phyloP scores from a whole-genome alignment of 2,113 vertebrate species.

The Chitala chitala region DNA sequence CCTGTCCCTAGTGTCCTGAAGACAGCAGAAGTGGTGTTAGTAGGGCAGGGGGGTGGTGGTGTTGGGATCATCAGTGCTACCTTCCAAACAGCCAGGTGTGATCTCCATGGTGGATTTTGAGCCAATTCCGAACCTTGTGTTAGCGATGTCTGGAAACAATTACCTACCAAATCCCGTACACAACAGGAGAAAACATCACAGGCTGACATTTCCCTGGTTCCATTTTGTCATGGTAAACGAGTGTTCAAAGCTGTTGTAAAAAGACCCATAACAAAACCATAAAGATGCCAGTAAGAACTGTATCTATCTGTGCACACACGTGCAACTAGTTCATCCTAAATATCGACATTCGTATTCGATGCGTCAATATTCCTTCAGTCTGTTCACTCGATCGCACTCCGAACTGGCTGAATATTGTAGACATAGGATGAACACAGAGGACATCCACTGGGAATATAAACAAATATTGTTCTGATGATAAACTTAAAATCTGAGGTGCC shows the following conservation, averaged over 20 bases:
- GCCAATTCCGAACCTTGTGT: not conserved
- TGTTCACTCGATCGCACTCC: not conserved
- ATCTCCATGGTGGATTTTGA: not conserved
- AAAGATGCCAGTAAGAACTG: slow-evolving; percentile 36
- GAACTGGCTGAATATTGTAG: too few species aligned
- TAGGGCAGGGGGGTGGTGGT: not conserved
- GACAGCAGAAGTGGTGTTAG: too few species aligned
- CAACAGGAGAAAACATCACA: slow-evolving; percentile 9
- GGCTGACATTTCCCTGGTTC: slow-evolving; percentile 7
- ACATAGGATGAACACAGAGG: slow-evolving; percentile 32
- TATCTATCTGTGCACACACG: not conserved
- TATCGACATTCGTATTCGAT: too few species aligned
- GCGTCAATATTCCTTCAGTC: not conserved
- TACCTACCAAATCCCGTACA: not conserved
- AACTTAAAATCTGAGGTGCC: slow-evolving; percentile 70
- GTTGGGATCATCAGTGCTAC: not conserved
- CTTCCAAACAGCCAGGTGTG: not conserved
- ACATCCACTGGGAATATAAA: slow-evolving; percentile 69
- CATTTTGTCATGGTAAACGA: not conserved
- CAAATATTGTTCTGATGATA: slow-evolving; percentile 67
- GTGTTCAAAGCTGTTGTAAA: not conserved
- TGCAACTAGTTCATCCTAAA: not conserved
- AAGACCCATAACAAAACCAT: slow-evolving; percentile 50
- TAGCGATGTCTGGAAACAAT: slow-evolving; percentile 2
- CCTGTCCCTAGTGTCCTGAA: not conserved